Percentiles rank a stretch among this genome's conserved stretches.
Evolutionary conservation across 2,797 vertebrate genomes (phyloP).

Genomic region (Acipenser ruthenus): DNA sequence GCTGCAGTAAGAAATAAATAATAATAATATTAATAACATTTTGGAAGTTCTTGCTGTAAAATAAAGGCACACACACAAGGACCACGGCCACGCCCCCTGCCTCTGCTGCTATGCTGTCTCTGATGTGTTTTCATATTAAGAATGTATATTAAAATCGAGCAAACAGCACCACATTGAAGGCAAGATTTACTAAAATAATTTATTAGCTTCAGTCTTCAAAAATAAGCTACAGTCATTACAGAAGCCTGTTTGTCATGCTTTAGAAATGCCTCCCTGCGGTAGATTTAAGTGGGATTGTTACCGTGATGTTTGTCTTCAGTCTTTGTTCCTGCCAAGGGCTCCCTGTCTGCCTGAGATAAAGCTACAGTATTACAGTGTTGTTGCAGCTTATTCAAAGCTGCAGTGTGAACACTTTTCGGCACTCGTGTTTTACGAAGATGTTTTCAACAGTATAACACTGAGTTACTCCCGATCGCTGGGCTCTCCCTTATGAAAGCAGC

Average conservation of each 20-base stretch:
- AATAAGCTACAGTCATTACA: too few species aligned
- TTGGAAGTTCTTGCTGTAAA: too few species aligned
- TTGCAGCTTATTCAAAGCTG: neutral
- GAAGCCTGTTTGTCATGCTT: neutral
- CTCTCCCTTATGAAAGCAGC: constrained; percentile 2
- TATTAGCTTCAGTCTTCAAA: too few species aligned
- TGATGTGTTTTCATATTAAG: too few species aligned
- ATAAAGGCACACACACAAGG: too few species aligned
- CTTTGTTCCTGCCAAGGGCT: neutral
- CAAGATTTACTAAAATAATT: too few species aligned
- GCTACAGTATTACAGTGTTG: neutral
- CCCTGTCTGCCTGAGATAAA: constrained; percentile 6
- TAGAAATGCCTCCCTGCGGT: neutral
- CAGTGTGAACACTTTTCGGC: neutral
- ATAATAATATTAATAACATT: too few species aligned
- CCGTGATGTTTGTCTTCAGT: neutral
- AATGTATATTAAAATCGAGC: too few species aligned
- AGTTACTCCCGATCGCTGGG: neutral
- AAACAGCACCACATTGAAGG: too few species aligned
- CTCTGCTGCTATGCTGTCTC: too few species aligned
- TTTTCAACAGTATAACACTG: neutral
- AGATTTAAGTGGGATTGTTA: neutral
- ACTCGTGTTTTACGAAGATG: neutral
- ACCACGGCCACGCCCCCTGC: too few species aligned
- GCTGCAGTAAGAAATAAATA: too few species aligned